Percentiles rank a stretch among this genome's conserved stretches.
Conservation (phyloP, 37 sponge, comb jelly and placozoan genomes). For the Axinella damicornis region DNA sequence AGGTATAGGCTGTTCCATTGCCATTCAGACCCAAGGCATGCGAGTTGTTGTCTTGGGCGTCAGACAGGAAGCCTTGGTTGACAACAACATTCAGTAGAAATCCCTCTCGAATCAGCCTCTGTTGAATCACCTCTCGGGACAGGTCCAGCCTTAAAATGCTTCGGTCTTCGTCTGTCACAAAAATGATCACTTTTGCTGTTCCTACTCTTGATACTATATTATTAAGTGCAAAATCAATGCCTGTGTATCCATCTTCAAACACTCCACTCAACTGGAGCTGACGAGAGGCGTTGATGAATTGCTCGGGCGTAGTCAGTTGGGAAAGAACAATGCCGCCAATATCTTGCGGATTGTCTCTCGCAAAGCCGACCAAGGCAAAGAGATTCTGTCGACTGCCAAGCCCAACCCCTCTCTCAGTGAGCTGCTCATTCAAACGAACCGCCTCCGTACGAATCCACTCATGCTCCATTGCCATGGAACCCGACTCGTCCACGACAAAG, state of each 20-base stretch:
- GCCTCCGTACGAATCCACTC: slow-evolving; percentile 59
- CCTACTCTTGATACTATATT: slow-evolving; percentile 8
- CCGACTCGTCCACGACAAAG: slow-evolving; percentile 91
- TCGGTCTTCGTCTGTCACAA: slow-evolving; percentile 86
- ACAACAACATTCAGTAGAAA: slow-evolving; percentile 71
- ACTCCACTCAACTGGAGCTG: slow-evolving; percentile 45
- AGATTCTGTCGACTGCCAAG: slow-evolving; percentile 50
- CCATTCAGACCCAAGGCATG: slow-evolving; percentile 46
- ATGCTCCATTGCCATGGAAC: slow-evolving; percentile 79
- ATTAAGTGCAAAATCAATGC: slow-evolving; percentile 60
- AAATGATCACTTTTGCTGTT: slow-evolving; percentile 66
- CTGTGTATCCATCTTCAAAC: slow-evolving; percentile 87
- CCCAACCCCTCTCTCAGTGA: slow-evolving; percentile 67
- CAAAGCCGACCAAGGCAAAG: slow-evolving; percentile 85
- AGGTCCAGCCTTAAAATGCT: slow-evolving; percentile 39
- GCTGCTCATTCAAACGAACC: slow-evolving; percentile 33
- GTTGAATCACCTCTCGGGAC: slow-evolving; percentile 27
- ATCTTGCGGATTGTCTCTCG: slow-evolving; percentile 1
- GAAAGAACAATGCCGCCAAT: slow-evolving; percentile 50
- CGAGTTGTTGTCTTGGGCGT: background rate
- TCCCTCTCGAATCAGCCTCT: slow-evolving; percentile 5
- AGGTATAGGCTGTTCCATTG: slow-evolving; percentile 39
- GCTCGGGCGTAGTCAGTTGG: slow-evolving; percentile 20
- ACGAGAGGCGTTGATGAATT: slow-evolving; percentile 29
- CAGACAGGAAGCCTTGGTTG: slow-evolving; percentile 54